Evolutionary conservation across 1,140 invertebrate genomes (phyloP).

Genomic region (Solenopsis invicta): DNA sequence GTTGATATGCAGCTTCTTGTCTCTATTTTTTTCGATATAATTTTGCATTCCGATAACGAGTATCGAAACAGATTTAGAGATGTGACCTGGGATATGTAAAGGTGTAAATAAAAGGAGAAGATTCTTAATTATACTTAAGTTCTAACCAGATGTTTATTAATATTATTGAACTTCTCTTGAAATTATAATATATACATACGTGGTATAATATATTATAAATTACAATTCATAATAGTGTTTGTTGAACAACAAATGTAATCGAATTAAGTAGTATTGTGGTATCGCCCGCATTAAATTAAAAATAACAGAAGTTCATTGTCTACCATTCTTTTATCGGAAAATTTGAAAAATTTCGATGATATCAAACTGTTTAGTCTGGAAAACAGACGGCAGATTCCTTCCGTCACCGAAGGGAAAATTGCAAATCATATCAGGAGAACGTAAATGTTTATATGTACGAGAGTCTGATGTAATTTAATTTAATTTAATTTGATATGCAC

Average conservation of each 20-base stretch:
- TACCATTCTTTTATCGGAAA: conserved; percentile 14
- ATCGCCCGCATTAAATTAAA: background rate
- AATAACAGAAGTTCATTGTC: conserved; percentile 1
- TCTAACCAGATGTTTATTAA: background rate
- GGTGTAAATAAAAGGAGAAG: background rate
- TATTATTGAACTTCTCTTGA: background rate
- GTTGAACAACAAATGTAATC: background rate
- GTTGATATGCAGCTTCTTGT: background rate
- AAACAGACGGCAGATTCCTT: conserved; percentile 7
- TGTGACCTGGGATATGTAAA: background rate
- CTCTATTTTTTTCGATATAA: background rate
- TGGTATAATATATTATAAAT: background rate
- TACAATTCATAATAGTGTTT: background rate
- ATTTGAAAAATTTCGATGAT: conserved; percentile 36
- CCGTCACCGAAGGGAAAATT: background rate
- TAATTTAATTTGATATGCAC: background rate
- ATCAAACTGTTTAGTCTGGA: conserved; percentile 53
- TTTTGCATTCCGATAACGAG: conserved; percentile 2
- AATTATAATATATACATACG: background rate
- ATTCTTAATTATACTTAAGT: background rate
- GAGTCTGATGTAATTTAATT: conserved; percentile 36
- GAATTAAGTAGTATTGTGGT: background rate
- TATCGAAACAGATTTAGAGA: background rate
- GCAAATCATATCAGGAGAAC: background rate
- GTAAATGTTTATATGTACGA: background rate